Percentiles rank a stretch among this genome's conserved stretches.
These are phyloP conservation scores for Callinectes sapidus DNA, from an alignment of 2,888 invertebrate species.

Conservation along the genomic window DNA sequence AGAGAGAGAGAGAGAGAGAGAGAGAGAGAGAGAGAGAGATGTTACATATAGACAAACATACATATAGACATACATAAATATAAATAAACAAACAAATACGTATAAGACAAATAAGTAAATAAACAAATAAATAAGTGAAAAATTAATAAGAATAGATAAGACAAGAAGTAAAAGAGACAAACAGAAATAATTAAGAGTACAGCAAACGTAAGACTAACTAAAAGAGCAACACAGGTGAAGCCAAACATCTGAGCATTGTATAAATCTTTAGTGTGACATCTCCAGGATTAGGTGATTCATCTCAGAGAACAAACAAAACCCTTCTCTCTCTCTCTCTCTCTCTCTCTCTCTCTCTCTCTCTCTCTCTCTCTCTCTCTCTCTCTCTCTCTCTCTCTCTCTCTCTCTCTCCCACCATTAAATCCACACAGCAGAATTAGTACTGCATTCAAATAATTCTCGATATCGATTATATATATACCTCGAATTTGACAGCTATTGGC, in stretches of 20 bases:
- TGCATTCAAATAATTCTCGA: too few relatives aligned
- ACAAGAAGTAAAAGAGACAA: neutral
- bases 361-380: slow-evolving; percentile 25
- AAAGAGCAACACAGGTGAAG: neutral
- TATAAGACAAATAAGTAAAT: too few relatives aligned
- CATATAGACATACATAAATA: too few relatives aligned
- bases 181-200: neutral
- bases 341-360: neutral
- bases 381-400: slow-evolving; percentile 25
- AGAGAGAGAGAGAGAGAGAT: too few relatives aligned
- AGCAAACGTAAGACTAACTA: neutral
- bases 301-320: neutral
- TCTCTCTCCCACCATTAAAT: neutral
- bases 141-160: neutral
- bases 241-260: neutral
- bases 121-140: too few relatives aligned
- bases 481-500: neutral
- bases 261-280: neutral
- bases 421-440: too few relatives aligned
- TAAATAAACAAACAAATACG: too few relatives aligned
- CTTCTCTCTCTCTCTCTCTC: neutral
- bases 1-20: too few relatives aligned
- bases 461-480: too few relatives aligned
- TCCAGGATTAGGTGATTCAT: neutral
- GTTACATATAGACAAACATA: too few relatives aligned